Evolutionary conservation across 2,797 vertebrate species (phyloP).

Genomic region (Helarctos malayanus): DNA sequence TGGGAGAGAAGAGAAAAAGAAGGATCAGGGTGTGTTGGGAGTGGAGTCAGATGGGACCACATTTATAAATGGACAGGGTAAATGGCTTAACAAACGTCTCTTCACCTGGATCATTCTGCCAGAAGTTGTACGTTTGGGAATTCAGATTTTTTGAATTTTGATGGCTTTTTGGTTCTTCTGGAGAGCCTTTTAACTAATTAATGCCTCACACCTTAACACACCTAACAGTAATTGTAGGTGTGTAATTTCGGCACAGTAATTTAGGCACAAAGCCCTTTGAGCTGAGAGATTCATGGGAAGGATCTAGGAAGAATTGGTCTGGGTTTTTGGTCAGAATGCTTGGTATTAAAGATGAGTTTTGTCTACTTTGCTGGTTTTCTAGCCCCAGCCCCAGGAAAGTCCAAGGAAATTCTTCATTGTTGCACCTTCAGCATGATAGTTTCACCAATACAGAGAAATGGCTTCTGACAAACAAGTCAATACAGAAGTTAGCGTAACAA

Average conservation of each 20-base stretch:
- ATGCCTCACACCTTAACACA: background rate
- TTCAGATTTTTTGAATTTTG: background rate
- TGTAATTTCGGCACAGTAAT: too few relatives aligned
- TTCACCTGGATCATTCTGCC: background rate
- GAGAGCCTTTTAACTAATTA: slow-evolving; percentile 11
- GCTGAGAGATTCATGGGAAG: background rate
- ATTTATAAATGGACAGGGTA: background rate
- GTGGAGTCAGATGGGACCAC: background rate
- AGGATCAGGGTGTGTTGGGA: background rate
- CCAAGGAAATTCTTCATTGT: background rate
- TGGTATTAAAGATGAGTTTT: background rate
- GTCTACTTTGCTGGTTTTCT: background rate
- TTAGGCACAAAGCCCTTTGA: background rate
- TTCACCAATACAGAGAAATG: background rate
- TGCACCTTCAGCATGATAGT: background rate
- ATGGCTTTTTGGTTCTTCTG: slow-evolving; percentile 43
- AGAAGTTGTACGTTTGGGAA: slow-evolving; percentile 23
- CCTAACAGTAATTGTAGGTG: background rate
- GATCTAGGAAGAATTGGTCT: background rate
- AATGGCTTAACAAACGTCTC: background rate
- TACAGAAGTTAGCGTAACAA: background rate
- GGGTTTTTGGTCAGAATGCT: background rate
- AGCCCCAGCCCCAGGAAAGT: background rate
- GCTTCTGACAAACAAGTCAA: background rate
- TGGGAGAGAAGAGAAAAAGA: background rate